A percentile compares a stretch with the other conserved stretches of the same genome.
Evolutionary conservation across 2,113 vertebrate species (phyloP).

Genomic region (Bos taurus): ARS-UCD2.0 NC_037338.1:83905001-83905500

Average conservation of each 20-base stretch:
- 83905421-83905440: neutral
- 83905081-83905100: no score
- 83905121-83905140: neutral
- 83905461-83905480: neutral
- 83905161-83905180: neutral
- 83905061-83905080: neutral
- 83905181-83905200: neutral
- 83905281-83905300: neutral
- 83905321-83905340: neutral
- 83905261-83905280: neutral
- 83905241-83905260: neutral
- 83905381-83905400: neutral
- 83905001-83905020: neutral
- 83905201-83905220: neutral
- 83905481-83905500: neutral
- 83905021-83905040: neutral
- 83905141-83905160: neutral
- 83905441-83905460: neutral
- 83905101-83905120: neutral
- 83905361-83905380: neutral
- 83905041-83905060: neutral
- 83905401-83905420: neutral
- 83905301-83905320: neutral
- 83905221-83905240: neutral
- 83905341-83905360: neutral